Evolutionary conservation across 2,888 invertebrate genomes (phyloP).

Genomic region (Neoaliturus tenellus): DNA sequence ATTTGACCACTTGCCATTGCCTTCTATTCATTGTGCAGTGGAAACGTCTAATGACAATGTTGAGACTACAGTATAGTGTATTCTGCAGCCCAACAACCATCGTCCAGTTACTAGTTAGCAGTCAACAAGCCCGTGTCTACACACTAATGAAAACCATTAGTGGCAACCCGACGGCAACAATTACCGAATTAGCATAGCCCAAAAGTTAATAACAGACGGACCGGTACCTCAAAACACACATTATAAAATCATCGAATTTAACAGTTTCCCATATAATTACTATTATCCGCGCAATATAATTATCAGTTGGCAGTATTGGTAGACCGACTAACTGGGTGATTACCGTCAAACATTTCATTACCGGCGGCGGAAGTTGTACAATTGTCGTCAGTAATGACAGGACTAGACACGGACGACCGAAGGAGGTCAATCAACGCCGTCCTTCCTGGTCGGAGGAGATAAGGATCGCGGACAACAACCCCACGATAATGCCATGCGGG

Average conservation of each 20-base stretch:
- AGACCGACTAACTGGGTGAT: slow-evolving; percentile 13
- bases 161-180: slow-evolving; percentile 18
- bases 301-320: not conserved
- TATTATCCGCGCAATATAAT: slow-evolving; percentile 13
- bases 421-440: slow-evolving; percentile 2
- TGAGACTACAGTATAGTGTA: no score
- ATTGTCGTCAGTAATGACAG: slow-evolving; percentile 32
- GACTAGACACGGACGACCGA: not conserved
- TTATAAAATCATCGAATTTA: slow-evolving; percentile 46
- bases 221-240: slow-evolving; percentile 44
- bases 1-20: no score
- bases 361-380: slow-evolving; percentile 10
- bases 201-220: slow-evolving; percentile 37
- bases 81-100: not conserved
- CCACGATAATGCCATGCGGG: not conserved
- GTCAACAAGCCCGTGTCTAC: not conserved
- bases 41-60: not conserved
- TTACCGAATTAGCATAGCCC: slow-evolving; percentile 47
- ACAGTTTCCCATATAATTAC: slow-evolving; percentile 47
- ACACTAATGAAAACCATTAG: slow-evolving; percentile 38
- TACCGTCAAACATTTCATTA: slow-evolving; percentile 11
- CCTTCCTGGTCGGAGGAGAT: slow-evolving; percentile 15
- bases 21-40: no score
- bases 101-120: not conserved
- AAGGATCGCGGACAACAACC: not conserved